Evolutionary conservation across 2,888 invertebrate genomes (phyloP), one percentile per base, ranked within the genome.

Genomic region (Apotomis betuletana): DNA sequence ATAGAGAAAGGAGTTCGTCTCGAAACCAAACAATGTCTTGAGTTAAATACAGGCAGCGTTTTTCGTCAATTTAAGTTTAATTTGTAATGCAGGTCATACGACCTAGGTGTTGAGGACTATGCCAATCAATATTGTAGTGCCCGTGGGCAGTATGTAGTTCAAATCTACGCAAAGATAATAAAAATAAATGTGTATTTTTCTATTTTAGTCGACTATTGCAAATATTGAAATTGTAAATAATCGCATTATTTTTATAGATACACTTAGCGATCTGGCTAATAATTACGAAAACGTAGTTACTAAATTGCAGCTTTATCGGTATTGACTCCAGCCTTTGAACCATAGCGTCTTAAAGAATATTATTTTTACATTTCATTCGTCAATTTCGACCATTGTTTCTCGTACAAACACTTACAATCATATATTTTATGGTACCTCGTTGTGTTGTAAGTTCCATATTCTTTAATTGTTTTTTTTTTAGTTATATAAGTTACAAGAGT

Each of bases 401-500:
- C 51, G 46, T 5, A 60, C 36, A 70, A 62, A 57, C 54, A 59
- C 51, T 60, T 27, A 44, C 27, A 76, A 75, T 74, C 76, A 75
- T 76, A 80, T 78, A 76, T 80, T 79, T 77, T 77, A 68, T 52
- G 81, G 79, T 83, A 85, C 82, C 83, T 85, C 85, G 80, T 81
- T 78, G 77, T 83, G 74, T 82, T 82, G 79, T 85, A 87, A 82
- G 84, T 85, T 85, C 74, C 81, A 81, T 77, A 81, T 79, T 78
- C 71, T 77, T 81, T 81, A 80, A 82, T 90, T 89, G 89, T 92
- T 91, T 88, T 84, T 88, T 84, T 15, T 84, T 87, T 90, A 90
- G 84, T 91, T 90, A 75, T 90, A 87, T 90, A 88, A 85, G 87
- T 85, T 85, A 83, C 78, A 86, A 91, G 89, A 90, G 87, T 90